These are phyloP conservation scores for Echinometra lucunter DNA, from an alignment of 53 echinoderm and acorn worm genomes.

Conservation along the genomic window DNA sequence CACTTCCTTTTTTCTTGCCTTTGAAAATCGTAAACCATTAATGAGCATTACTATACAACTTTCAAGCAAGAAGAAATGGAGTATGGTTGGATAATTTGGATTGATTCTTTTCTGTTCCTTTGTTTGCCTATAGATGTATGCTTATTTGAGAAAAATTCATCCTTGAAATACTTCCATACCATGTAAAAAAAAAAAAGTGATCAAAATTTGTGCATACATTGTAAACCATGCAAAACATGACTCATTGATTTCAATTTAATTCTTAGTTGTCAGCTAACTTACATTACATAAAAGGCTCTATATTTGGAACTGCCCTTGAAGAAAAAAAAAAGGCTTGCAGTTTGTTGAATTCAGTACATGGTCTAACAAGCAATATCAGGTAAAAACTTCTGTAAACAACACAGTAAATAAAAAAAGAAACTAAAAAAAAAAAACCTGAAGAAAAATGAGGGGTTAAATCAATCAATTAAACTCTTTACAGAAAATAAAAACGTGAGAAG, in stretches of 20 bases:
- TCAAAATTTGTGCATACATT: background rate
- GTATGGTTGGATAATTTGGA: background rate
- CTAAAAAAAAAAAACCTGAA: background rate
- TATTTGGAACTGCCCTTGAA: background rate
- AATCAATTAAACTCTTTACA: background rate
- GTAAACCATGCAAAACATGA: background rate
- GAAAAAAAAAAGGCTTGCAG: background rate
- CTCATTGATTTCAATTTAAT: background rate
- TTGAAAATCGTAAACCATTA: background rate
- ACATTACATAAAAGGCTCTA: background rate
- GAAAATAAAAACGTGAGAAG: background rate
- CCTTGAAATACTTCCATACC: background rate
- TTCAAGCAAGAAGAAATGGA: background rate
- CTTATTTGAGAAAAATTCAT: background rate
- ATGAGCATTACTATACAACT: too few species aligned
- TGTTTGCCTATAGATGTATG: background rate
- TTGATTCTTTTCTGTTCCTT: background rate
- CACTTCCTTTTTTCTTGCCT: background rate
- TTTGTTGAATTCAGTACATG: background rate
- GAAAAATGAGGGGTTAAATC: background rate
- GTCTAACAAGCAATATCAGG: background rate
- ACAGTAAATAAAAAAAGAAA: background rate
- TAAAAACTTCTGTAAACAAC: background rate
- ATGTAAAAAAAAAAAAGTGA: background rate
- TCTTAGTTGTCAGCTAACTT: background rate